Conservation (phyloP, 2,113 vertebrate species). For the Nipponia nippon region DNA sequence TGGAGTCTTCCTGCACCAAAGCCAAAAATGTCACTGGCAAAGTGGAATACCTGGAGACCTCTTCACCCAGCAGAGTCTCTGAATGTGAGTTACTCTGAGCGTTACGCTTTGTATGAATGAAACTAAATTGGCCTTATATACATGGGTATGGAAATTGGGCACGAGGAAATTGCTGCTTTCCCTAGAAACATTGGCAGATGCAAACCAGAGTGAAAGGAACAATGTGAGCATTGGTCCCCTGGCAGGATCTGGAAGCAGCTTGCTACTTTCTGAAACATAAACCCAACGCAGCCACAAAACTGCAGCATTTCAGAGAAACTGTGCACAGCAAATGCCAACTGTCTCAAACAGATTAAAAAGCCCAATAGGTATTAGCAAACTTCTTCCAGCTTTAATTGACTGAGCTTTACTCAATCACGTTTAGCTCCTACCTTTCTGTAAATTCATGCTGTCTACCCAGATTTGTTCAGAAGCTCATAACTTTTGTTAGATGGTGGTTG, state of each 20-base stretch:
- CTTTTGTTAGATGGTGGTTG: accelerated
- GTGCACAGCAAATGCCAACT: accelerated
- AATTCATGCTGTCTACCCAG: not conserved
- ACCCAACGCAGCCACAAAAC: too few relatives aligned
- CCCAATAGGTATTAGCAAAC: not conserved
- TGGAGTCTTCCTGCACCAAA: not conserved
- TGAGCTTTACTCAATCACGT: accelerated
- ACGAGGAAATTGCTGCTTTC: accelerated
- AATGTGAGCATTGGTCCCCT: accelerated
- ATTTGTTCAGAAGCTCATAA: accelerated
- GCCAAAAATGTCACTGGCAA: accelerated
- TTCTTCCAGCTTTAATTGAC: not conserved
- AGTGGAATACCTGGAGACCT: accelerated
- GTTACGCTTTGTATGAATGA: accelerated
- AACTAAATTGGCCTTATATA: accelerated
- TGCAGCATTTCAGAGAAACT: accelerated
- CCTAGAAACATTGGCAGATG: accelerated
- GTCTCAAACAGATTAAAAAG: not conserved
- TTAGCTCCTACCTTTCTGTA: accelerated
- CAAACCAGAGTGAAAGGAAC: accelerated
- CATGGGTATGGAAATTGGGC: accelerated
- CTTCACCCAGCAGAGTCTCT: too few relatives aligned
- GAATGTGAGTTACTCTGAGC: accelerated
- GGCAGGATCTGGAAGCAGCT: not conserved
- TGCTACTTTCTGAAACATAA: not conserved